phyloP scores from a whole-genome alignment of 2,113 vertebrate species.

The Monopterus albus region DNA sequence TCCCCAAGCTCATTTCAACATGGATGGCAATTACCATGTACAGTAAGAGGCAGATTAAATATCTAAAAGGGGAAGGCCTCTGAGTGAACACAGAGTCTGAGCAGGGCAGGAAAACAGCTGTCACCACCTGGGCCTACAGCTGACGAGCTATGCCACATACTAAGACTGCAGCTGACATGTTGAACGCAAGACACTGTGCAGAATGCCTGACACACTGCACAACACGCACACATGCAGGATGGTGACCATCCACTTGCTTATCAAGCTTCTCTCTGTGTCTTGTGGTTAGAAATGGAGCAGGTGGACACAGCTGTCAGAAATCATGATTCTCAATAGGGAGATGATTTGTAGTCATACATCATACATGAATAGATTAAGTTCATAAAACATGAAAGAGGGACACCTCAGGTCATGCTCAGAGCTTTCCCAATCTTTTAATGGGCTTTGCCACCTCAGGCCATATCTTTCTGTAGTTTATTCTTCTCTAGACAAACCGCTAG shows the following conservation, averaged over 20 bases:
- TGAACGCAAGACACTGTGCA: slow-evolving; percentile 56
- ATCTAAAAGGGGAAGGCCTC: slow-evolving; percentile 57
- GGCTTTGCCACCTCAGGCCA: not conserved
- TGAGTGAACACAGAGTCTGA: slow-evolving; percentile 38
- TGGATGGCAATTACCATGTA: slow-evolving; percentile 69
- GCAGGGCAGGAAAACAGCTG: slow-evolving; percentile 69
- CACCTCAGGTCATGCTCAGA: slow-evolving; percentile 27
- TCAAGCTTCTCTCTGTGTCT: slow-evolving; percentile 14
- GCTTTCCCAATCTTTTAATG: slow-evolving; percentile 1
- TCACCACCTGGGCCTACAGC: slow-evolving; percentile 67
- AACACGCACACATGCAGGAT: slow-evolving; percentile 12
- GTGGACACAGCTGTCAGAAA: slow-evolving; percentile 57
- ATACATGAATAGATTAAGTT: slow-evolving; percentile 57
- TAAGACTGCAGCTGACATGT: slow-evolving; percentile 70
- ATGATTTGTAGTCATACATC: slow-evolving; percentile 59
- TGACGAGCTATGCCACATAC: slow-evolving; percentile 69
- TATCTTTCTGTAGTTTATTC: not conserved
- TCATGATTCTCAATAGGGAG: not conserved
- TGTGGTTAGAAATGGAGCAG: slow-evolving; percentile 44
- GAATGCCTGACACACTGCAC: slow-evolving; percentile 27
- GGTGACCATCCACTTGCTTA: slow-evolving; percentile 14
- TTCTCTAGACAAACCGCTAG: not conserved
- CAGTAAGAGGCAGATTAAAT: slow-evolving; percentile 72
- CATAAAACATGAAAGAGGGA: slow-evolving; percentile 53
- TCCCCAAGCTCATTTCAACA: slow-evolving; percentile 59